Conservation (phyloP, 1,140 invertebrate genomes). For the Danaus plexippus region DNA sequence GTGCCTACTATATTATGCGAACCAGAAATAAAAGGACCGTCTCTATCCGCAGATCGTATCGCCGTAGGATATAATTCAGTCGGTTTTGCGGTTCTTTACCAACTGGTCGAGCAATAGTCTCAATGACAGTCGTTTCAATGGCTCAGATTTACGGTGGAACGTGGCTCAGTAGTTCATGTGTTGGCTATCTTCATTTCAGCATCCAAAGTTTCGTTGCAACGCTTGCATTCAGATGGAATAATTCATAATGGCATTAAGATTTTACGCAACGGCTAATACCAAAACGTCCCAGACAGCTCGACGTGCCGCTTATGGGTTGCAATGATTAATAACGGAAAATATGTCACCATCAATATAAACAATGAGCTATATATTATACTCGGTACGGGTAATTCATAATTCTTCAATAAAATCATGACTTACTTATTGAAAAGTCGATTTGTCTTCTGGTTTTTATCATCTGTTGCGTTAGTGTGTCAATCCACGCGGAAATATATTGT, state of each 20-base stretch:
- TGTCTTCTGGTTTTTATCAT: too few species aligned
- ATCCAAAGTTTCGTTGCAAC: slow-evolving; percentile 37
- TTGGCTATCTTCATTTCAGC: slow-evolving; percentile 46
- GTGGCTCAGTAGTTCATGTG: slow-evolving; percentile 44
- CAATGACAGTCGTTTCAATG: slow-evolving; percentile 63
- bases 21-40: slow-evolving; percentile 30
- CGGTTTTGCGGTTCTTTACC: slow-evolving; percentile 28
- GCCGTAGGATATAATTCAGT: slow-evolving; percentile 13
- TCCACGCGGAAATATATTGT: too few species aligned
- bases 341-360: slow-evolving; percentile 18
- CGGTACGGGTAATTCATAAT: slow-evolving; percentile 10
- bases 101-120: slow-evolving; percentile 47
- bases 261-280: slow-evolving; percentile 30
- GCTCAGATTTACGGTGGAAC: slow-evolving; percentile 45
- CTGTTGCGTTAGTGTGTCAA: too few species aligned
- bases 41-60: slow-evolving; percentile 9
- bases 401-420: slow-evolving; percentile 11
- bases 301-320: slow-evolving; percentile 17
- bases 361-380: slow-evolving; percentile 11
- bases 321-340: slow-evolving; percentile 24
- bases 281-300: slow-evolving; percentile 13
- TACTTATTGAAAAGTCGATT: slow-evolving; percentile 3
- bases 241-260: slow-evolving; percentile 38
- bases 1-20: slow-evolving; percentile 40
- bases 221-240: slow-evolving; percentile 42